Evolutionary conservation across 2,888 invertebrate species (phyloP), one percentile per base, ranked within the genome.

Genomic region (Lasius fuliginosus): DNA sequence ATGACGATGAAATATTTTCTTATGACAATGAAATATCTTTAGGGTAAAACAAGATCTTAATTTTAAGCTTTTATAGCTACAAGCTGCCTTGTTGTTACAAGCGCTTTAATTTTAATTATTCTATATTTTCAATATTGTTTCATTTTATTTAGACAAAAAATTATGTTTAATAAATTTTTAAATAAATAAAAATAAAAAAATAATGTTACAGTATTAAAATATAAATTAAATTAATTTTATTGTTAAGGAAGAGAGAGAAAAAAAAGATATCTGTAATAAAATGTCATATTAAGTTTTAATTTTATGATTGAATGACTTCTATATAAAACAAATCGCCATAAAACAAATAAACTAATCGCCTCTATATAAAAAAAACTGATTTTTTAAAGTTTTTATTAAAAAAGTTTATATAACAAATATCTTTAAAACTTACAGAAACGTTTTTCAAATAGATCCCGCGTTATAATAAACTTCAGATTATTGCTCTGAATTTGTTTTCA

Each of bases 291-390:
- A 62, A 60, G 2, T 69, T 60, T 27, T 69, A 23, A 46, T 4
- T 36, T 79, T 58, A 9, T 33, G 2, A 79, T 49, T n/a, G 27
- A 69, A 68, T 8, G 11, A 79, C 11, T 60, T 69, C 27, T 60
- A 11, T 27, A 11, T 56, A 53, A 68, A n/a, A 68, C 1, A 40
- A 56, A 0, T 23, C 23, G 23, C 23, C 23, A 23, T 23, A 23
- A 23, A 23, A 23, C 23, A 23, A 23, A 23, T 23, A 23, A 23
- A 42, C n/a, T 3, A n/a, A 64, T 15, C 23, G 27, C 36, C 4
- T 56, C 12, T 27, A 36, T 40, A 36, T 18, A 23, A 23, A 33
- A 5, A 36, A 27, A 27, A 27, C 5, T 27, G n/a, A 42, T 40
- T 40, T 9, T 23, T 11, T 18, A 2, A 56, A 58, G 30, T 18